phyloP scores from a whole-genome alignment of 2,888 invertebrate species.

The Ametastegia equiseti region DNA sequence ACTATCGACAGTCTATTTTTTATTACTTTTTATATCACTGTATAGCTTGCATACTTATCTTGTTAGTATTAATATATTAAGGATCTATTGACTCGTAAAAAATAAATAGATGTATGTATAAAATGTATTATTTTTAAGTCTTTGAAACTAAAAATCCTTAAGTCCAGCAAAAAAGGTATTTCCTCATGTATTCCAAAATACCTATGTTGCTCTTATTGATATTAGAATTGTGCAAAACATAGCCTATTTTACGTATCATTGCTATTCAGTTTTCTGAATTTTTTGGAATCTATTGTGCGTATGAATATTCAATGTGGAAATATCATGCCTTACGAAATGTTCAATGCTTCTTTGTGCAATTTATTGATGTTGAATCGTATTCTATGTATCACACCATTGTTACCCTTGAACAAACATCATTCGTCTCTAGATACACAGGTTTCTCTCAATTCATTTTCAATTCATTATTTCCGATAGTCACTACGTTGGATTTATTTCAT shows the following conservation, averaged over 20 bases:
- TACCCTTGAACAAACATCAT: background rate
- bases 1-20: slow-evolving; percentile 24
- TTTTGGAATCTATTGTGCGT: background rate
- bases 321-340: background rate
- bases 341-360: background rate
- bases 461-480: background rate
- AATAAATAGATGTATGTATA: background rate
- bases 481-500: background rate
- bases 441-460: background rate
- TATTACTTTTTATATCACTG: slow-evolving; percentile 34
- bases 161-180: background rate
- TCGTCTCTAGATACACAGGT: background rate
- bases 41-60: slow-evolving; percentile 31
- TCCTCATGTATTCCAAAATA: background rate
- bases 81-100: background rate
- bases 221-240: background rate
- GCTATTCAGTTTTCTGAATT: background rate
- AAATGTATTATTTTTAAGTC: slow-evolving; percentile 11
- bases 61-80: slow-evolving; percentile 28
- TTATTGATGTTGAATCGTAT: background rate
- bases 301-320: background rate
- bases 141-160: background rate
- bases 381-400: background rate
- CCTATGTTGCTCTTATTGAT: background rate
- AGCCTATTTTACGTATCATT: too few relatives aligned